Evolutionary conservation across 2,888 invertebrate species (phyloP), one percentile per base, ranked within the genome.

Genomic region (Pharmacophagus antenor): DNA sequence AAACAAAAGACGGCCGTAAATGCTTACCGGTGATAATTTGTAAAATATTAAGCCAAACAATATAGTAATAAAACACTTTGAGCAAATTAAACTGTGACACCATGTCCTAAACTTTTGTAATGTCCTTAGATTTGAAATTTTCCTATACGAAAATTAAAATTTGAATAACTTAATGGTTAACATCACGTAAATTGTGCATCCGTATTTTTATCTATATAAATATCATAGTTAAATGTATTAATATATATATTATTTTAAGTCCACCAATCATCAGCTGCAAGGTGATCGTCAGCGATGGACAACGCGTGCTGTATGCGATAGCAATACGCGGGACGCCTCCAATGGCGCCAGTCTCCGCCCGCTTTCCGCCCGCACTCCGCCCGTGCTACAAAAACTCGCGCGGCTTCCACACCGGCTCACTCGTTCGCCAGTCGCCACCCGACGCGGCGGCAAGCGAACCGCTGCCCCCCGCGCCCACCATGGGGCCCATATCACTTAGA

Each of bases 241-340:
- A 12, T 47, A 10, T 12, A 15, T 21, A 22, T 47, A 22, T 21
- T 2, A 20, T 44, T 10, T 21, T 15, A 5, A 18, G 15, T 22
- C n/a, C n/a, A 8, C 50, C 12, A 54, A 37, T 52, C 46, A 23
- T 52, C 18, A 15, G 46, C n/a, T 52, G 46, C 15, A 73, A 23
- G 17, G 67, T 65, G 31, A 41, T 70, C 64, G 69, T 72, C 25
- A 75, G 23, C 46, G 46, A 17, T 46, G 46, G 51, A 58, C 31
- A 71, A 27, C 41, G 37, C 15, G 52, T 10, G 58, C 47, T 31
- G 46, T 25, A 37, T 47, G 58, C 58, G 58, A 58, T 37, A 52
- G 58, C 58, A 58, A 42, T 58, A 58, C 52, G 31, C 31, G 31
- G 5, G 31, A 17, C 42, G 42, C 17, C 17, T 17, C 42, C 42